These are phyloP conservation scores for Circaetus gallicus DNA, from an alignment of 2,113 vertebrate species.

Conservation along the genomic window DNA sequence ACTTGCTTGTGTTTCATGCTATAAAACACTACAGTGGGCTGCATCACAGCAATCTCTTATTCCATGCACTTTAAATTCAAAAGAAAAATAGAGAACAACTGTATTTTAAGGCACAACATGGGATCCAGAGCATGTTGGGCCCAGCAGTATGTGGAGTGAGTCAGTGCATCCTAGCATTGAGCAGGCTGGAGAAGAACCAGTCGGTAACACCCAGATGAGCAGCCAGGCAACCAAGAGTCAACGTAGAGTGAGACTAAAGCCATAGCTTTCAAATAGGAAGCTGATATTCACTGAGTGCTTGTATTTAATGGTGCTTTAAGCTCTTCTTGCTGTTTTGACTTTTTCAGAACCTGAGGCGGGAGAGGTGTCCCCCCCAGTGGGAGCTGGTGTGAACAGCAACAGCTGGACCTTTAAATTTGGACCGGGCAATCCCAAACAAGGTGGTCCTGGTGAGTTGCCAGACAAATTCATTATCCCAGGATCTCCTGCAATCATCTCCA, in stretches of 20 bases:
- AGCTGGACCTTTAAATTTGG: slow-evolving; percentile 99
- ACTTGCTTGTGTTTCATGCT: not conserved
- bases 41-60: not conserved
- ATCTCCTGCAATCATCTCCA: slow-evolving; percentile 98
- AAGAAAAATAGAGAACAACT: not conserved
- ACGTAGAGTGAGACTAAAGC: not conserved
- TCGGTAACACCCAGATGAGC: not conserved
- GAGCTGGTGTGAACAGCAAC: slow-evolving; percentile 97
- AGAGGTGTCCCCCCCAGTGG: slow-evolving; percentile 95
- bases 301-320: not conserved
- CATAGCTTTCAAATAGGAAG: not conserved
- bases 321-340: slow-evolving; percentile 44
- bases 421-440: slow-evolving; percentile 89
- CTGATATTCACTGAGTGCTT: not conserved
- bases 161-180: not conserved
- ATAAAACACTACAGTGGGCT: not conserved
- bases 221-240: not conserved
- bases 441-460: slow-evolving; percentile 94
- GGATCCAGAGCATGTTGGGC: not conserved
- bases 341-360: slow-evolving; percentile 91
- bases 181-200: not conserved
- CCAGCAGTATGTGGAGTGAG: not conserved
- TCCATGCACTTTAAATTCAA: not conserved
- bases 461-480: slow-evolving; percentile 99
- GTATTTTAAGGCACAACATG: not conserved